phyloP scores from a whole-genome alignment of 1,140 invertebrate species.

The Drosophila azteca region DNA sequence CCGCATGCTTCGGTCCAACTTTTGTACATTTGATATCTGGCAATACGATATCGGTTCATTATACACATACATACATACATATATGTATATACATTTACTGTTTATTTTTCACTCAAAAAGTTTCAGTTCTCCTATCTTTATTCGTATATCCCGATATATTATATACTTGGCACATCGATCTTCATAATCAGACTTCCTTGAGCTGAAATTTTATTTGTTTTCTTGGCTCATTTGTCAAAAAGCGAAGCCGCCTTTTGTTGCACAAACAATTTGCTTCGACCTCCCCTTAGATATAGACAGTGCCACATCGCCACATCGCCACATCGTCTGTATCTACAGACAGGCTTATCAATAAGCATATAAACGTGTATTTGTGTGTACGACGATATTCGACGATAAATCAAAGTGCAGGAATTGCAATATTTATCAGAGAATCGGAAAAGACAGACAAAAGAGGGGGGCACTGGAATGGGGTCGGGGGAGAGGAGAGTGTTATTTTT shows the following conservation, averaged over 20 bases:
- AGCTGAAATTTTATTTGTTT: constrained; percentile 43
- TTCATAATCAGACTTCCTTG: constrained; percentile 23
- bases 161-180: constrained; percentile 29
- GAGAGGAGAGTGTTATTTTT: constrained; percentile 30
- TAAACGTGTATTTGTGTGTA: too few species aligned
- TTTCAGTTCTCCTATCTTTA: constrained; percentile 9
- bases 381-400: constrained; percentile 17
- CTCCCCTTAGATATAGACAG: constrained; percentile 24
- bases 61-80: too few species aligned
- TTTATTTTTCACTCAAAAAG: constrained; percentile 1
- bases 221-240: constrained; percentile 56
- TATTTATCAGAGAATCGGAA: constrained; percentile 27
- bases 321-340: neutral
- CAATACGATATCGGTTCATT: constrained; percentile 22
- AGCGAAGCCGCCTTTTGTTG: constrained; percentile 51
- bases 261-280: constrained; percentile 48
- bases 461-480: too few species aligned
- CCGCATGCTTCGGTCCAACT: neutral
- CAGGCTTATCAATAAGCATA: constrained; percentile 14
- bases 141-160: neutral
- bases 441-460: neutral
- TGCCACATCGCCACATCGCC: neutral
- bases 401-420: constrained; percentile 45
- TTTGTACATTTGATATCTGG: neutral
- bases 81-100: too few species aligned